Percentiles rank a stretch among this genome's conserved stretches.
These are phyloP conservation scores for Pipistrellus pygmaeus DNA, from an alignment of 2,797 vertebrate species.

Conservation along the genomic window DNA sequence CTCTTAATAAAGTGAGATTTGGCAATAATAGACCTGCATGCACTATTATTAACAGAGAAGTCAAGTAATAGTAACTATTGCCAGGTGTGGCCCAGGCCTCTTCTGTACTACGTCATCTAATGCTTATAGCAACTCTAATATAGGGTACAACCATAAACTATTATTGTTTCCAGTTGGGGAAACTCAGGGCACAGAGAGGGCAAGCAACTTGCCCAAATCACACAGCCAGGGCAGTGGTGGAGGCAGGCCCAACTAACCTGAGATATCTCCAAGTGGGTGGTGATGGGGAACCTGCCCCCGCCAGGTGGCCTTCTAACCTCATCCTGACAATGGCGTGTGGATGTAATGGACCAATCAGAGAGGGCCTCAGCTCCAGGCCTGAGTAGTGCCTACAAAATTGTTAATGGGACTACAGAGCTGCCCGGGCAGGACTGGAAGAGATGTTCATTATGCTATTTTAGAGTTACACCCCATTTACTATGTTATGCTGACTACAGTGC, in stretches of 20 bases:
- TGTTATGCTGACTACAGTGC: background rate
- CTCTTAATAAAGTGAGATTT: constrained; percentile 24
- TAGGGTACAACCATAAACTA: background rate
- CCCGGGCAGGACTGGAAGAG: background rate
- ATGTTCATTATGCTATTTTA: background rate
- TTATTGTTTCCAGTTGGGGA: background rate
- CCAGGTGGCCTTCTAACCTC: background rate
- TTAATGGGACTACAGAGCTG: accelerated
- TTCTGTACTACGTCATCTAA: background rate
- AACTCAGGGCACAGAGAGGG: background rate
- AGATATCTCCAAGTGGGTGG: too few relatives aligned
- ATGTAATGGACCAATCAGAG: too few relatives aligned
- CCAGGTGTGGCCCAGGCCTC: background rate
- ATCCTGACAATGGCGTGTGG: too few relatives aligned
- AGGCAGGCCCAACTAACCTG: accelerated
- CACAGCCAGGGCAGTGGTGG: background rate
- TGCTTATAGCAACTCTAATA: background rate
- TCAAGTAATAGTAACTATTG: background rate
- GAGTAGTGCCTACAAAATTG: background rate
- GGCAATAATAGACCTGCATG: background rate
- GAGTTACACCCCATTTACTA: background rate
- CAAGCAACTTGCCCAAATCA: background rate
- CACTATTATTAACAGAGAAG: background rate
- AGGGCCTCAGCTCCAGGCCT: background rate
- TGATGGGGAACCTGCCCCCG: background rate